Conservation (phyloP, 1,140 invertebrate species). For the Macrosteles quadrilineatus region DNA sequence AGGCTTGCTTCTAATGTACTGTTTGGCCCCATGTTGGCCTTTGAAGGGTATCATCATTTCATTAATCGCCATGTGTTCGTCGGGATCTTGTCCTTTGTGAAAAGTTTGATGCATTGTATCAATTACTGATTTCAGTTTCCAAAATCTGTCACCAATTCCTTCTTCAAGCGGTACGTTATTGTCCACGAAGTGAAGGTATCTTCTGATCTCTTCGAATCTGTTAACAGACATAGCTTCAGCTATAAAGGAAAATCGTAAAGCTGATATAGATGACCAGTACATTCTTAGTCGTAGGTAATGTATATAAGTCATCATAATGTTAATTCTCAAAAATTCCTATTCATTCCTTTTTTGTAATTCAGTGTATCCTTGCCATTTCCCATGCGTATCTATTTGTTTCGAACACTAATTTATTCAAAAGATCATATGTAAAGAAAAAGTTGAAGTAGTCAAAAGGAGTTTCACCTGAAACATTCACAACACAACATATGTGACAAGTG, state of each 20-base stretch:
- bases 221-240: conserved; percentile 41
- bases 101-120: conserved; percentile 39
- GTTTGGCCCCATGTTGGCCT: conserved; percentile 41
- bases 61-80: conserved; percentile 47
- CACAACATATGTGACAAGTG: no score
- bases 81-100: conserved; percentile 40
- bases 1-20: conserved; percentile 46
- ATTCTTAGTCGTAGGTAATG: conserved; percentile 29
- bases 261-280: conserved; percentile 32
- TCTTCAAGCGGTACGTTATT: conserved; percentile 38
- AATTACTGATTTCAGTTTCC: conserved; percentile 42
- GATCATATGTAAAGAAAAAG: conserved; percentile 18
- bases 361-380: conserved; percentile 27
- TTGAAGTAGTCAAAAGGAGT: conserved; percentile 30
- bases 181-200: conserved; percentile 45
- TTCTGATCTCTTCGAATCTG: conserved; percentile 43
- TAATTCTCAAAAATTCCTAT: conserved; percentile 31
- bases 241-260: conserved; percentile 26
- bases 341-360: conserved; percentile 22
- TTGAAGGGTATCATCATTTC: conserved; percentile 47
- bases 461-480: neutral
- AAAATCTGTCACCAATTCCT: conserved; percentile 32
- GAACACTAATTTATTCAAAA: neutral
- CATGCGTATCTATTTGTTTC: conserved; percentile 31
- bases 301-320: conserved; percentile 36